These are phyloP conservation scores for Latrodectus geometricus DNA, from an alignment of 1,140 invertebrate genomes.

Conservation along the genomic window DNA sequence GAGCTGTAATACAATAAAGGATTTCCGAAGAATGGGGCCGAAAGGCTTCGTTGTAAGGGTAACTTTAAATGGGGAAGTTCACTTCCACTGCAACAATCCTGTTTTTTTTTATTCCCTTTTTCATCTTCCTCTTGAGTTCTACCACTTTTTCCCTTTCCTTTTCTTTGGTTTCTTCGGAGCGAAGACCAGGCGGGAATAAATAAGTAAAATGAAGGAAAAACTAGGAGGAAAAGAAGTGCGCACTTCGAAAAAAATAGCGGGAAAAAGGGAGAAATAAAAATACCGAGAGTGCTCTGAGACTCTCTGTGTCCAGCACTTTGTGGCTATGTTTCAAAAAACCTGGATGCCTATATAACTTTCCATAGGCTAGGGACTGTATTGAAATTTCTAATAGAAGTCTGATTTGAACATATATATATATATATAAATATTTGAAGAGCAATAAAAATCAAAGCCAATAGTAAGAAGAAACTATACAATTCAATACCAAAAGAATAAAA, in stretches of 20 bases:
- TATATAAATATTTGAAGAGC: no score
- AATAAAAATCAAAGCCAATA: no score
- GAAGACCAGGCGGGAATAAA: slow-evolving; percentile 40
- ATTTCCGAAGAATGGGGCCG: background rate
- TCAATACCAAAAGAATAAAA: no score
- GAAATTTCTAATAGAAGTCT: no score
- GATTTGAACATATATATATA: no score
- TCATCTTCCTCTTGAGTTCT: slow-evolving; percentile 3
- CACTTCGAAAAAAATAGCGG: background rate
- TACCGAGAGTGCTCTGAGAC: slow-evolving; percentile 9
- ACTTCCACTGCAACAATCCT: slow-evolving; percentile 28
- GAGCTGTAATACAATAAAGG: slow-evolving; percentile 3
- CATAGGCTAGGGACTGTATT: background rate
- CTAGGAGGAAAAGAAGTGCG: background rate
- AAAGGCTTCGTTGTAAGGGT: slow-evolving; percentile 1
- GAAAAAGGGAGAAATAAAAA: slow-evolving; percentile 13
- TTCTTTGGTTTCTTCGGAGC: background rate
- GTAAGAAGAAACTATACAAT: no score
- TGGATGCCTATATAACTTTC: slow-evolving; percentile 24
- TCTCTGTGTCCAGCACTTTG: slow-evolving; percentile 49
- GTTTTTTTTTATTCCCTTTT: background rate
- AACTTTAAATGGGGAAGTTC: slow-evolving; percentile 37
- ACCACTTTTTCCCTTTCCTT: slow-evolving; percentile 21
- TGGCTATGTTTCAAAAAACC: slow-evolving; percentile 52
- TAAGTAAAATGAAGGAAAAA: slow-evolving; percentile 48